Evolutionary conservation across 2,888 invertebrate genomes (phyloP), one percentile per base, ranked within the genome.

Genomic region (Crossocerus cetratus): DNA sequence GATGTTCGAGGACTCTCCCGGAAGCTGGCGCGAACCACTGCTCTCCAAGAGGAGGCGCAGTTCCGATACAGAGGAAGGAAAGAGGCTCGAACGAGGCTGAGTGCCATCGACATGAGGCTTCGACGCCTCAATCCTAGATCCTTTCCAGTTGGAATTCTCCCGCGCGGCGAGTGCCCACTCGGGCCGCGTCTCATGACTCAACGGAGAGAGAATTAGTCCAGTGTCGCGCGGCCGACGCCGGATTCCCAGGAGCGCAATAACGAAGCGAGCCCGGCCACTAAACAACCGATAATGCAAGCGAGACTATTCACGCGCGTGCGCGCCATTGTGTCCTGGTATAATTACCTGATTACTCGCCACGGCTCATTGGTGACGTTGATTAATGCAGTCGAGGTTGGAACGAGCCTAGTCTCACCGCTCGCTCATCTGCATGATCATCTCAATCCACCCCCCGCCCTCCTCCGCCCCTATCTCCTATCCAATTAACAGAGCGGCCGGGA

Each of bases 161-260:
- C 8, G 32, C 32, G 32, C 5, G 11, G 11, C 32, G 32, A 32
- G 11, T 32, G 3, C 8, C 5, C 8, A 32, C 32, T 32, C 32
- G 32, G 8, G 8, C n/a, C n/a, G n/a, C 8, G 32, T 32, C 32
- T 32, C 32, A 32, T 32, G 32, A 32, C 32, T 32, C 32, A 32
- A 32, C 8, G 32, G 32, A 32, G 32, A 32, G 32, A 2, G 11
- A 32, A 32, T 32, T 32, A 32, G 32, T 32, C 32, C 5, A 11
- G 8, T 32, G 1, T 32, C n/a, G n/a, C n/a, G 11, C 32, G 32
- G 32, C 8, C 32, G 16, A 60, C 60, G 14, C 58, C 23, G 58
- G 44, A 45, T 62, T 78, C 85, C 84, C 84, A 43, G 60, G 84
- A 76, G 87, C 73, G 76, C 78, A 84, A 84, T 87, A 87, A 86